Evolutionary conservation across 2,888 invertebrate species (phyloP).

Genomic region (Trimorus sp.): DNA sequence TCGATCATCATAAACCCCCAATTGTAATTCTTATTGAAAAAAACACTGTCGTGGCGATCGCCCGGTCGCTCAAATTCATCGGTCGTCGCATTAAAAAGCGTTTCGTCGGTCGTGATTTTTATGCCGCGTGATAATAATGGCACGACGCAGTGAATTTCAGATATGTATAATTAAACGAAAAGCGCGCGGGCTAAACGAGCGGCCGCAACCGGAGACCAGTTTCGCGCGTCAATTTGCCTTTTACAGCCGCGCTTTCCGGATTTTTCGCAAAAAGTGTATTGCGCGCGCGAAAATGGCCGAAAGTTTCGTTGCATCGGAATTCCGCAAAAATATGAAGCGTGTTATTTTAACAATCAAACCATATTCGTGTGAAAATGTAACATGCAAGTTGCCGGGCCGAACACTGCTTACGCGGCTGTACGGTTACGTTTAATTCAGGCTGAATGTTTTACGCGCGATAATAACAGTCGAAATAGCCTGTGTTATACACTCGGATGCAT

Average conservation of each 20-base stretch:
- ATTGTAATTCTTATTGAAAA: conserved; percentile 49
- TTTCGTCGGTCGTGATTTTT: no score
- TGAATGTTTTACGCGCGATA: conserved; percentile 79
- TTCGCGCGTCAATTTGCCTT: conserved; percentile 24
- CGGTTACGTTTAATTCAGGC: conserved; percentile 79
- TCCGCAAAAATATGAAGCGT: conserved; percentile 44
- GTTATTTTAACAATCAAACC: conserved; percentile 56
- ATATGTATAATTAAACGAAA: conserved; percentile 14
- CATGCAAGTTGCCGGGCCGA: conserved; percentile 59
- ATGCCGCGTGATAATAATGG: no score
- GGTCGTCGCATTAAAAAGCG: conserved; percentile 5
- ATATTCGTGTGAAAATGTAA: conserved; percentile 57
- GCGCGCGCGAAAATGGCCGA: conserved; percentile 31
- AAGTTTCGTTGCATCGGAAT: conserved; percentile 39
- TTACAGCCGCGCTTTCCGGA: conserved; percentile 22
- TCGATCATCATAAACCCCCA: conserved; percentile 59
- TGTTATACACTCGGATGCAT: conserved; percentile 80
- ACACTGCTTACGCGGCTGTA: conserved; percentile 62
- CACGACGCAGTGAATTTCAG: neutral
- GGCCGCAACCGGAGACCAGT: neutral
- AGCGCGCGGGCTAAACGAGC: neutral
- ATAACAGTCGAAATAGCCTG: conserved; percentile 79
- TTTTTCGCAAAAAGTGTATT: conserved; percentile 33
- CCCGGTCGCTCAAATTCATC: conserved; percentile 3
- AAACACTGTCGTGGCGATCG: conserved; percentile 4